Evolutionary conservation across 1,140 invertebrate species (phyloP).

Genomic region (Caligus rogercresseyi): DNA sequence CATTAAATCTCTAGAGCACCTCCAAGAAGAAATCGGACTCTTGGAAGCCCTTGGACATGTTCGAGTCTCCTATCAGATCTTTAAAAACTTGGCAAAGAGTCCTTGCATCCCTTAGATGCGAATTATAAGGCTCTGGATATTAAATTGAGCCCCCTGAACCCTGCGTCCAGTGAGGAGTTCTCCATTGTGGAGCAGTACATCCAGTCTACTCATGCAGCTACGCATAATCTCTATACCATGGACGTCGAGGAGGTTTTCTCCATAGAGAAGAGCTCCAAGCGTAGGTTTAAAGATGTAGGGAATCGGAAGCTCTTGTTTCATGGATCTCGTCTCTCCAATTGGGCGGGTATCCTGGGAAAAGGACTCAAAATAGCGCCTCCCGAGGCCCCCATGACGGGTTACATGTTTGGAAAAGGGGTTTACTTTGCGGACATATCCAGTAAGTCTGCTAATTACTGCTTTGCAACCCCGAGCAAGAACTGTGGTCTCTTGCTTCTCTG

Average conservation of each 20-base stretch:
- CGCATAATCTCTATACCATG: conserved; percentile 31
- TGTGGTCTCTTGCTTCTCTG: conserved; percentile 37
- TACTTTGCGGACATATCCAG: conserved; percentile 44
- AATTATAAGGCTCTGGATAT: conserved; percentile 28
- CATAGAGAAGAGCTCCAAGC: conserved; percentile 25
- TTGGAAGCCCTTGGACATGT: conserved; percentile 38
- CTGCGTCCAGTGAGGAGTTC: conserved; percentile 9
- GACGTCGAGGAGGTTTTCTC: conserved; percentile 29
- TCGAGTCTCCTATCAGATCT: conserved; percentile 28
- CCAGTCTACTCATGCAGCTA: conserved; percentile 31
- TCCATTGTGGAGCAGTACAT: conserved; percentile 30
- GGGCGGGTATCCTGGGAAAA: conserved; percentile 39
- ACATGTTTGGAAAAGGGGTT: conserved; percentile 37
- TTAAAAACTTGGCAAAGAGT: conserved; percentile 22
- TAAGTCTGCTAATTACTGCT: conserved; percentile 45
- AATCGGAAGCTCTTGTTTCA: conserved; percentile 38
- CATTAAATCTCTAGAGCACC: conserved; percentile 24
- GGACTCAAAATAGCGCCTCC: conserved; percentile 40
- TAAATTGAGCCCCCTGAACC: conserved; percentile 27
- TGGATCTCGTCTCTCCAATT: conserved; percentile 39
- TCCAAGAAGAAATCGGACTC: conserved; percentile 35
- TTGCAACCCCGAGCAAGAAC: conserved; percentile 30
- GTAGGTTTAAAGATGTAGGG: conserved; percentile 25
- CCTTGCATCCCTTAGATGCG: conserved; percentile 34
- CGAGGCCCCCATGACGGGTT: conserved; percentile 36